A percentile compares a stretch with the other conserved stretches of the same genome.
phyloP scores from a whole-genome alignment of 2,888 invertebrate species.

The Steinernema carpocapsae region DNA sequence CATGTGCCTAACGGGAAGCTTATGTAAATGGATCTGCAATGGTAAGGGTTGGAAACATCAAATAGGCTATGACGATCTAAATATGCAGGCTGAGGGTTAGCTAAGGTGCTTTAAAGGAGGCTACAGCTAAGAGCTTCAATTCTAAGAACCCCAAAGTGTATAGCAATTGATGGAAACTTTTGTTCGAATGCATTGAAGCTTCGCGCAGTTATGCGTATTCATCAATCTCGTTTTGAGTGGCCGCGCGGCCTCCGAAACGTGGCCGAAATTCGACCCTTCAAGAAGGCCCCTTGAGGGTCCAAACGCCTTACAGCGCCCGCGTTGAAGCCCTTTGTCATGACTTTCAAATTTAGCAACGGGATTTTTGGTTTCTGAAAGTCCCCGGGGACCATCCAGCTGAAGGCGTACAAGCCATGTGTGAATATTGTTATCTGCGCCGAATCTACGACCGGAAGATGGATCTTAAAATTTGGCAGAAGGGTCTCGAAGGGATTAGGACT shows the following conservation, averaged over 20 bases:
- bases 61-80: not conserved
- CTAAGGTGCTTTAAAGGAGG: too few species aligned
- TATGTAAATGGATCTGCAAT: not conserved
- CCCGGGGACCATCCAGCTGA: conserved; percentile 15
- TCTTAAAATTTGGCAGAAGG: not conserved
- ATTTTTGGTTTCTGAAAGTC: too few species aligned
- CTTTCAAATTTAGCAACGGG: not conserved
- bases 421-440: conserved; percentile 15
- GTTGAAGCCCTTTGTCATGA: conserved; percentile 13
- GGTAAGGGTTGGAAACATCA: not conserved
- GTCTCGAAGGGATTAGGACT: conserved; percentile 23
- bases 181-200: conserved; percentile 5
- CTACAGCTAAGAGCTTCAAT: too few species aligned
- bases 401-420: conserved; percentile 8
- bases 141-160: too few species aligned
- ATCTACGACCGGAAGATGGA: conserved; percentile 27
- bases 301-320: too few species aligned
- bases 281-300: not conserved
- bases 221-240: conserved; percentile 32
- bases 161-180: conserved; percentile 19
- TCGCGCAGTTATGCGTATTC: not conserved
- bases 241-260: not conserved
- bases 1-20: not conserved
- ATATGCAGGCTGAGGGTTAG: too few species aligned
- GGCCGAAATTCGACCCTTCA: conserved; percentile 3